These are phyloP conservation scores for Acanthurus leucopareius DNA, from an alignment of 2,797 vertebrate species.

Conservation along the genomic window DNA sequence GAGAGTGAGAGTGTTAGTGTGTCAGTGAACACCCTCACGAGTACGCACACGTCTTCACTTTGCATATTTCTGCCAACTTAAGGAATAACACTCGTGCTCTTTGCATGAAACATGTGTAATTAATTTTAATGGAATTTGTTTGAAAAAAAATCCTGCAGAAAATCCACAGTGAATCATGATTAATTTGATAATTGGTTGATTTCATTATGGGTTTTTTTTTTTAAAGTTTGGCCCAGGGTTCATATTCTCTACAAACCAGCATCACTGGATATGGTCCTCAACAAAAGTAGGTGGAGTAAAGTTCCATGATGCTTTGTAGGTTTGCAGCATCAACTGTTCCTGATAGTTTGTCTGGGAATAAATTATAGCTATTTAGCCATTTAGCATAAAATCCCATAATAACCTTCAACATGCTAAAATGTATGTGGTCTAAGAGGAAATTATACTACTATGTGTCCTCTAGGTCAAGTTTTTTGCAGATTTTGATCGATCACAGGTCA, in stretches of 20 bases:
- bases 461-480: too few relatives aligned
- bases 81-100: slow-evolving; percentile 15
- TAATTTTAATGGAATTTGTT: slow-evolving; percentile 33
- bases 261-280: not conserved
- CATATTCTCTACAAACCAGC: not conserved
- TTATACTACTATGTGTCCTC: too few relatives aligned
- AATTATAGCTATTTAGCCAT: not conserved
- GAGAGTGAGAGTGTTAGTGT: slow-evolving; percentile 55
- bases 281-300: too few relatives aligned
- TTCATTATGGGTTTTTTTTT: slow-evolving; percentile 11
- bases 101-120: slow-evolving; percentile 12
- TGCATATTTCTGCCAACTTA: slow-evolving; percentile 40
- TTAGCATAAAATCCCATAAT: too few relatives aligned
- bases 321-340: not conserved
- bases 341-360: not conserved
- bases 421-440: too few relatives aligned
- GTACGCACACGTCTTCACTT: slow-evolving; percentile 30
- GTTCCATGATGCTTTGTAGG: not conserved
- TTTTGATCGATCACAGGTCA: too few relatives aligned
- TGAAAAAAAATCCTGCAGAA: slow-evolving; percentile 21
- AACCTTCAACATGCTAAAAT: too few relatives aligned
- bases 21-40: slow-evolving; percentile 41
- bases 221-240: not conserved
- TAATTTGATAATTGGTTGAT: slow-evolving; percentile 13
- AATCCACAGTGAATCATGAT: slow-evolving; percentile 4